These are phyloP conservation scores for Hypolimnas misippus DNA, from an alignment of 2,888 invertebrate species.

Conservation along the genomic window DNA sequence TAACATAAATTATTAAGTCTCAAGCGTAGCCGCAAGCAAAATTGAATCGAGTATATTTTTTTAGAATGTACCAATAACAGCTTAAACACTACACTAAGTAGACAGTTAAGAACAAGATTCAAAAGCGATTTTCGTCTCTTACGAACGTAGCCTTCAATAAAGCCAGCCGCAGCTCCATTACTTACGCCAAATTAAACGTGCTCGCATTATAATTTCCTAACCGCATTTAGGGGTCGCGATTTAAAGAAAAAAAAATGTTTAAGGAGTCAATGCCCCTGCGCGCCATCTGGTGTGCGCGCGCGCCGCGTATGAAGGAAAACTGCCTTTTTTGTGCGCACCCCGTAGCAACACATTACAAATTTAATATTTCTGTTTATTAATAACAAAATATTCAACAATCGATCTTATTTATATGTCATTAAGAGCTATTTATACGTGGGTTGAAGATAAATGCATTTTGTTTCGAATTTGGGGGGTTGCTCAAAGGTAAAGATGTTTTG, in stretches of 20 bases:
- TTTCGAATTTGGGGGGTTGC: slow-evolving; percentile 47
- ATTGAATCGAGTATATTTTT: background rate
- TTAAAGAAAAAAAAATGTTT: slow-evolving; percentile 63
- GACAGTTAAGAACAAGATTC: slow-evolving; percentile 9
- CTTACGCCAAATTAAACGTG: slow-evolving; percentile 65
- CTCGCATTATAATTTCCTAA: slow-evolving; percentile 59
- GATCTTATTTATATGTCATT: slow-evolving; percentile 41
- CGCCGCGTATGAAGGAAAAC: slow-evolving; percentile 48
- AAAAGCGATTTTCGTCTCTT: slow-evolving; percentile 29
- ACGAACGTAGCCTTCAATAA: slow-evolving; percentile 27
- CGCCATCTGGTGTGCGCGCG: slow-evolving; percentile 74
- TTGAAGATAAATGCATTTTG: slow-evolving; percentile 10
- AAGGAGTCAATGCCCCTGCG: slow-evolving; percentile 75
- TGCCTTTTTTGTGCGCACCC: slow-evolving; percentile 56
- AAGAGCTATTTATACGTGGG: slow-evolving; percentile 8
- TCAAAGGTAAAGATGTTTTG: slow-evolving; percentile 40
- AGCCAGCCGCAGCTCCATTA: slow-evolving; percentile 57
- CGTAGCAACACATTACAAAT: slow-evolving; percentile 55
- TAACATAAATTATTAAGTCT: no score
- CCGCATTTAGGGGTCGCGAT: slow-evolving; percentile 78
- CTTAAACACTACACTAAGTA: slow-evolving; percentile 3
- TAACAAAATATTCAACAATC: slow-evolving; percentile 26
- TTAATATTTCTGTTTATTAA: slow-evolving; percentile 24
- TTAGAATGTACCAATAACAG: background rate
- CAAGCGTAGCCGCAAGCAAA: no score